Conservation (phyloP, 2,888 invertebrate species). For the Amblyjoppa fuscipennis region DNA sequence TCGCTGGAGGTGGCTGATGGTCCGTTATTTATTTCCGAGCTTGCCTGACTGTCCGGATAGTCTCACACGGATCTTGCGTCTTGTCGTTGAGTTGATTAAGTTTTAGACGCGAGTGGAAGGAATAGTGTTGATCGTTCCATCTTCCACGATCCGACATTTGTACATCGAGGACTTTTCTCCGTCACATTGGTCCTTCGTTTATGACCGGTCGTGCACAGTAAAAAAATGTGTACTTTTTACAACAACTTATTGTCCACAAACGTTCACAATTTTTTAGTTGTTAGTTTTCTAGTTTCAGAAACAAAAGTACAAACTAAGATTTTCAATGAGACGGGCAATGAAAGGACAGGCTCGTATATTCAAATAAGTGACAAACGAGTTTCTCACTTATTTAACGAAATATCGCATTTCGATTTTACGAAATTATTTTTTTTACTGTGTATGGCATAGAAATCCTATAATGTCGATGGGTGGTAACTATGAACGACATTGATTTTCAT, state of each 20-base stretch:
- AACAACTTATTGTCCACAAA: no score
- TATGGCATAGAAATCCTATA: slow-evolving; percentile 11
- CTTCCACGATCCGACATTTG: slow-evolving; percentile 49
- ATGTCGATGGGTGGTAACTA: background rate
- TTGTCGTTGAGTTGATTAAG: background rate
- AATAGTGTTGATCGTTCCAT: slow-evolving; percentile 47
- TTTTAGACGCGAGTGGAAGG: background rate
- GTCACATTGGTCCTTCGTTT: background rate
- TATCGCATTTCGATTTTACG: no score
- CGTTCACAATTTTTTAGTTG: no score
- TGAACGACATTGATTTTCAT: background rate
- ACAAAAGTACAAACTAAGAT: no score
- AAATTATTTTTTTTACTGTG: no score
- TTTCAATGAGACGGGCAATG: no score
- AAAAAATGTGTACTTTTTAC: no score
- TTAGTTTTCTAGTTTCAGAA: no score
- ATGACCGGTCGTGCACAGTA: background rate
- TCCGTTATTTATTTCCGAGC: slow-evolving; percentile 55
- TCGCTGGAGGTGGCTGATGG: slow-evolving; percentile 56
- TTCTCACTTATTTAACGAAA: no score
- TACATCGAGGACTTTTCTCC: slow-evolving; percentile 29
- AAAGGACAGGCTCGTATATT: no score
- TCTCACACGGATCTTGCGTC: slow-evolving; percentile 4
- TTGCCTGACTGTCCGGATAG: slow-evolving; percentile 10
- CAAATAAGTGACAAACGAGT: no score